Base-by-base conservation (phyloP, 2,113 vertebrate genomes). In the Rhodinocichla rosea region DNA sequence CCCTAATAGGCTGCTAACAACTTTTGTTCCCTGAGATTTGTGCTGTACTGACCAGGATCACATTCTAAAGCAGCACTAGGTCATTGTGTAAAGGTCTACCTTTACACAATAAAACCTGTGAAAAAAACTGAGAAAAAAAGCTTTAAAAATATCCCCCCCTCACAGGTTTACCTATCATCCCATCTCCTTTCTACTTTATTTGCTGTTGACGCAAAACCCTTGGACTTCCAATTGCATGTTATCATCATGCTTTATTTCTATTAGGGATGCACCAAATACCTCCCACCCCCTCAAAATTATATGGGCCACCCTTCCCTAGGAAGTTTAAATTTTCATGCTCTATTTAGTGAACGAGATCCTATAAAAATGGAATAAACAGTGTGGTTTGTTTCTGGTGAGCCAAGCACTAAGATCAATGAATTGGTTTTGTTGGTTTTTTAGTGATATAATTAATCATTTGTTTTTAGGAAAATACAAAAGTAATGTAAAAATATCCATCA, bases 11-110 rank as follows among this genome's bases (percentile, higher is more conserved):
- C 85, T 89, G 63, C 69, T 91, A 79, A 59, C 13, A 52, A 91
- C 69, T 83, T 94, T 92, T 94, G 73, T 55, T 86, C 89, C 83
- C 90, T 7, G 33, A 92, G 94, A 91, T 91, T 83, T 81, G 70
- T 76, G 92, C 92, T 53, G 50, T 69, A 67, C 87, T 79, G 39
- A 93, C 59, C 50, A 88, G 77, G 35, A 92, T 87, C 92, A 45
- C 73, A 50, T 95, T 87, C 84, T 67, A 64, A 82, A 80, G 88
- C 68, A 68, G 45, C n/a, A 45, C 33, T 69, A 55, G n/a, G n/a
- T n/a, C n/a, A n/a, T n/a, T n/a, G n/a, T n/a, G n/a, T n/a, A n/a
- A n/a, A n/a, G n/a, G n/a, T n/a, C n/a, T n/a, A 80, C 80, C 62
- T 92, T 87, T 78, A 82, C 28, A 55, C 95, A 83, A 91, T 68